Evolutionary conservation across 2,113 vertebrate species (phyloP), one percentile per base, ranked within the genome.

Genomic region (Xenus cinereus): DNA sequence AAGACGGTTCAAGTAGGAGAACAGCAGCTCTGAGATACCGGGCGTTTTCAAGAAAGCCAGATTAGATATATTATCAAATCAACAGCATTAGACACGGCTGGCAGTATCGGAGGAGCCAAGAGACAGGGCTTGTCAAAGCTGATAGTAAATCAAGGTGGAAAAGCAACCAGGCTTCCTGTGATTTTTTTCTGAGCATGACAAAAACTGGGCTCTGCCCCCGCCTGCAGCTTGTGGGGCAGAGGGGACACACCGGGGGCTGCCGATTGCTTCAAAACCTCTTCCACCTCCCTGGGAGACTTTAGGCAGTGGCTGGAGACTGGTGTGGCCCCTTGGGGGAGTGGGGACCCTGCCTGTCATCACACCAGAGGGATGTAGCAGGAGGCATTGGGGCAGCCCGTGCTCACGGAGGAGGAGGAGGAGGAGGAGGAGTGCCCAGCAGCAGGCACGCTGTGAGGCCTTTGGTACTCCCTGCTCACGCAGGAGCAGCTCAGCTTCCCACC

Each of bases 1-100:
- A 91, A 95, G 87, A 95, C 56, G 71, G 89, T 71, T 91, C 69
- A 91, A 96, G 89, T 39, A 92, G 86, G 77, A 95, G 87, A 94
- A 90, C 90, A 96, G 92, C 95, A 97, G 95, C 84, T 95, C 91
- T 60, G 54, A 89, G 94, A 75, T 93, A 81, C 73, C 0, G 32
- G 53, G 63, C 27, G 9, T 75, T 92, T 84, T 88, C 91, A 89
- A 71, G 86, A 66, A 88, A 96, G 86, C 66, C 91, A 94, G 92
- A 95, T 93, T 91, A 95, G 93, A 93, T 92, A 87, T n/a, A 89
- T 90, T 91, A 95, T 90, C 75, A 89, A 95, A 97, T 97, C 94
- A 96, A 94, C 74, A 83, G 68, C 86, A 95, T 95, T 88, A 88
- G 93, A 84, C 91, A 82, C 0, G 39, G 75, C 62, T 91, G 88